These are phyloP conservation scores for Hirundichthys speculiger DNA, from an alignment of 2,113 vertebrate species.

Conservation along the genomic window DNA sequence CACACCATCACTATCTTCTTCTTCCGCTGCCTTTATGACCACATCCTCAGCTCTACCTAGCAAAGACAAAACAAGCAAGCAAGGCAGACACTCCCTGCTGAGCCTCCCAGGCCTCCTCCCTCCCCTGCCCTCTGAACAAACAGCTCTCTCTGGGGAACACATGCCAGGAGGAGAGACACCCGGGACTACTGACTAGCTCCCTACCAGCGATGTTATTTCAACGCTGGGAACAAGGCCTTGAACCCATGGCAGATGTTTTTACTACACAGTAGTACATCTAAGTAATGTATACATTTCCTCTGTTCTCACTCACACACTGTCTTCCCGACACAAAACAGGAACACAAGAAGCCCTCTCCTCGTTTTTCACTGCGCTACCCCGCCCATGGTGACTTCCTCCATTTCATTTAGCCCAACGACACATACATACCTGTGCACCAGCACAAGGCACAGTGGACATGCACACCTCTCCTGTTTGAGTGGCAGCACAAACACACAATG, in stretches of 20 bases:
- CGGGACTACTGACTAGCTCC: conserved; percentile 24
- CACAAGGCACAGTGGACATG: conserved; percentile 29
- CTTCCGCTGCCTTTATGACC: conserved; percentile 10
- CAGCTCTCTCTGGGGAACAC: conserved; percentile 49
- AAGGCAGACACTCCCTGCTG: conserved; percentile 53
- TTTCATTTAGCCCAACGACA: conserved; percentile 48
- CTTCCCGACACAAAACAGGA: conserved; percentile 50
- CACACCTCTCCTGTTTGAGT: not conserved
- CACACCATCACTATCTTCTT: conserved; percentile 1
- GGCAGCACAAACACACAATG: not conserved
- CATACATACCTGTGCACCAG: conserved; percentile 18
- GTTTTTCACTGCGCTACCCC: conserved; percentile 33
- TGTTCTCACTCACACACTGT: conserved; percentile 4
- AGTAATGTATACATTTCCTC: conserved; percentile 27
- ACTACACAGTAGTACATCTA: conserved; percentile 23
- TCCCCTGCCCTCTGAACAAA: conserved; percentile 55
- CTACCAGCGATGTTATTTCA: conserved; percentile 26
- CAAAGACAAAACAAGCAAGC: conserved; percentile 35
- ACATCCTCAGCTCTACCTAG: conserved; percentile 7
- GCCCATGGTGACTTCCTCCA: conserved; percentile 31
- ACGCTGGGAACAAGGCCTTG: conserved; percentile 17
- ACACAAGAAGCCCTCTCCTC: conserved; percentile 51
- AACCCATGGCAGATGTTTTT: conserved; percentile 17
- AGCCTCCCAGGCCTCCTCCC: conserved; percentile 26
- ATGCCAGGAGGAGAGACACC: conserved; percentile 22